Evolutionary conservation across 2,797 vertebrate species (phyloP).

Genomic region (Bufotes viridis): DNA sequence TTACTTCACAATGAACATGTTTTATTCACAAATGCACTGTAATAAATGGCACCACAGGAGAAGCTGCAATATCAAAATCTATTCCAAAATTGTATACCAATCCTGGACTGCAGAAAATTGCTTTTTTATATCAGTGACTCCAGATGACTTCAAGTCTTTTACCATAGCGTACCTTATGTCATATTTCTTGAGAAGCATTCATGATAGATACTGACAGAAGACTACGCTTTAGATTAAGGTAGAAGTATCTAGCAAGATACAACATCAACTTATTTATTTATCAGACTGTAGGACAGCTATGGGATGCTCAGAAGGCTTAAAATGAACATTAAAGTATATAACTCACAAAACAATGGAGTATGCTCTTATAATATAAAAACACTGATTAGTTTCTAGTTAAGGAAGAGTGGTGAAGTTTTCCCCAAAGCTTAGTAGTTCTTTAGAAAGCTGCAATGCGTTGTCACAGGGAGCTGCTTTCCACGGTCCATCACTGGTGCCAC

Average conservation of each 20-base stretch:
- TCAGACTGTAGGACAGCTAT: background rate
- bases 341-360: background rate
- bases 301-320: background rate
- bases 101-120: slow-evolving; percentile 4
- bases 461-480: no score
- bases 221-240: background rate
- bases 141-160: slow-evolving; percentile 2
- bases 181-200: background rate
- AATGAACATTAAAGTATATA: background rate
- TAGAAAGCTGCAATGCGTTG: no score
- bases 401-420: no score
- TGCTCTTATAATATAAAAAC: no score
- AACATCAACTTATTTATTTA: background rate
- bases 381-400: no score
- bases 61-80: slow-evolving; percentile 15
- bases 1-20: slow-evolving; percentile 46
- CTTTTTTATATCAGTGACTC: slow-evolving; percentile 20
- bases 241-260: background rate
- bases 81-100: slow-evolving; percentile 22
- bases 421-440: no score
- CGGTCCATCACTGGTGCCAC: no score
- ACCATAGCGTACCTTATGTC: background rate
- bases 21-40: slow-evolving; percentile 50
- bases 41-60: slow-evolving; percentile 40
- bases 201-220: background rate